These are phyloP conservation scores for Troides oblongomaculatus DNA, from an alignment of 2,888 invertebrate species.

Conservation along the genomic window DNA sequence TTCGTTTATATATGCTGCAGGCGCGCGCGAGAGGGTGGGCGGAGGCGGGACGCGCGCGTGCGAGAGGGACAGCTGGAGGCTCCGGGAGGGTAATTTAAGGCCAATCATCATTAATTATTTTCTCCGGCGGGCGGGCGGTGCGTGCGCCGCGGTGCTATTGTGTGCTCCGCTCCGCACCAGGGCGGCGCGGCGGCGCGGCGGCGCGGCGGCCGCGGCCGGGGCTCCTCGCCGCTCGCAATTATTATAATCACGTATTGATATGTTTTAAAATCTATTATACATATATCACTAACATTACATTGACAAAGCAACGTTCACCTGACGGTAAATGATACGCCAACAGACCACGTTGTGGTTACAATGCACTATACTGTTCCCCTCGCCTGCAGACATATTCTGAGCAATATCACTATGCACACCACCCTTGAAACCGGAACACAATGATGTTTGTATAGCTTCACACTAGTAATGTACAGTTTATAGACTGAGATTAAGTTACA, in stretches of 20 bases:
- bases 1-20: slow-evolving; percentile 69
- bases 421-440: too few species aligned
- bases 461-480: too few species aligned
- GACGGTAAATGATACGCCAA: too few species aligned
- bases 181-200: slow-evolving; percentile 9
- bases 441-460: too few species aligned
- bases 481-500: too few species aligned
- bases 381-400: too few species aligned
- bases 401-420: too few species aligned
- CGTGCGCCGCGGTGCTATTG: slow-evolving; percentile 61
- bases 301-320: too few species aligned
- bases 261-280: not conserved
- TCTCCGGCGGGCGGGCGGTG: slow-evolving; percentile 61
- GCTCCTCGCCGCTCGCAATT: slow-evolving; percentile 6
- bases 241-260: slow-evolving; percentile 17
- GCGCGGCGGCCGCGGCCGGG: slow-evolving; percentile 8
- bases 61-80: slow-evolving; percentile 52
- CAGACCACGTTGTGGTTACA: too few species aligned
- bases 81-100: slow-evolving; percentile 75
- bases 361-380: too few species aligned
- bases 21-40: slow-evolving; percentile 56
- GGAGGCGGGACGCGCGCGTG: slow-evolving; percentile 40
- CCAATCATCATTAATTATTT: slow-evolving; percentile 80
- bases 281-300: too few species aligned
- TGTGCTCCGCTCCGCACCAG: slow-evolving; percentile 48